Evolutionary conservation across 2,888 invertebrate species (phyloP).

Genomic region (Pristionchus entomophagus): DNA sequence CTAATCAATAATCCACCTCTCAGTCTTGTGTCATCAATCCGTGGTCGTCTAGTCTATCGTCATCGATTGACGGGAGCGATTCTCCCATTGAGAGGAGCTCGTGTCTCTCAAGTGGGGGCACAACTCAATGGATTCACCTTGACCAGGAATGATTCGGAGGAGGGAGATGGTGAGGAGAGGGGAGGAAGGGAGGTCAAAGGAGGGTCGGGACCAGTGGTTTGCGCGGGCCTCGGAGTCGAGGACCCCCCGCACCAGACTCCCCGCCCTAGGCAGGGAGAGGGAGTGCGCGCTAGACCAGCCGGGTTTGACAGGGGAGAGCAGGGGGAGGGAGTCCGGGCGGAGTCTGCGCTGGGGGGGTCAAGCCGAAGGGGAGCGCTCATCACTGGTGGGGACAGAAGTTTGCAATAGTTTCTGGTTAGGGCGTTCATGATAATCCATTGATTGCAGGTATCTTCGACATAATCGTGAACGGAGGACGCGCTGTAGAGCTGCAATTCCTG

Average conservation of each 20-base stretch:
- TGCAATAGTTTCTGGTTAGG: not conserved
- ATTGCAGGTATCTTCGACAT: constrained; percentile 90
- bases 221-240: no score
- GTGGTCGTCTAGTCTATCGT: constrained; percentile 89
- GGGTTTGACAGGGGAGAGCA: no score
- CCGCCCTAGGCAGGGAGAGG: no score
- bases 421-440: not conserved
- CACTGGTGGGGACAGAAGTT: no score
- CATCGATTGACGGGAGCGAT: constrained; percentile 80
- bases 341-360: no score
- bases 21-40: constrained; percentile 98
- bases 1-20: constrained; percentile 75
- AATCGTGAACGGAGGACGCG: constrained; percentile 93
- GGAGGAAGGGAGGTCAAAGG: not conserved
- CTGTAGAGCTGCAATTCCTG: constrained; percentile 80
- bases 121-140: constrained; percentile 86
- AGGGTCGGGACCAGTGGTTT: not conserved
- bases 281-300: no score
- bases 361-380: no score
- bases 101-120: constrained; percentile 95
- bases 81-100: constrained; percentile 97
- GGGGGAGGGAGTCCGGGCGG: no score
- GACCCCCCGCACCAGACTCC: no score
- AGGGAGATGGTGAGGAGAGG: constrained; percentile 43
- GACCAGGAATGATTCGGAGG: constrained; percentile 74